These are phyloP conservation scores for Pteria penguin DNA, from an alignment of 2,888 invertebrate genomes.

Conservation along the genomic window DNA sequence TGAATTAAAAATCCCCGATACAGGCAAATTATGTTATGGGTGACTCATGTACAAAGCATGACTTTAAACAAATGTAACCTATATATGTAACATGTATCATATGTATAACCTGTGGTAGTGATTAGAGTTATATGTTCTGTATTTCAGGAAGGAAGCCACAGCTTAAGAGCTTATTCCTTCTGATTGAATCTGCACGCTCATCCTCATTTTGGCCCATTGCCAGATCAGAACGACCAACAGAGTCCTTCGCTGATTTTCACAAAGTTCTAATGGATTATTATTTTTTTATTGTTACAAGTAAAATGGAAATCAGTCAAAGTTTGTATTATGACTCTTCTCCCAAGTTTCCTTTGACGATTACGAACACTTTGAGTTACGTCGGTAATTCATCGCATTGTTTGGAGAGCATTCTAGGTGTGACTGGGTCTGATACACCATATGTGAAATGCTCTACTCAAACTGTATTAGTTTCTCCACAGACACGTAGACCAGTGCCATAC, in stretches of 20 bases:
- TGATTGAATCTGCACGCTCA: conserved; percentile 35
- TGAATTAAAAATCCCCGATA: too few relatives aligned
- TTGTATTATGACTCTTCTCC: conserved; percentile 24
- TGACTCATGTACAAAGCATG: too few relatives aligned
- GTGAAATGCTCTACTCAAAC: conserved; percentile 36
- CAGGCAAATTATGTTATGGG: too few relatives aligned
- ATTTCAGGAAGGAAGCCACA: conserved; percentile 21
- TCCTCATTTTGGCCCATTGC: conserved; percentile 25
- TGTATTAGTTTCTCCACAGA: conserved; percentile 29
- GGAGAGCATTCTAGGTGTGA: conserved; percentile 16
- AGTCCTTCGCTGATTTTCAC: conserved; percentile 29
- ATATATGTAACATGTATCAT: too few relatives aligned
- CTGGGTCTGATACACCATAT: not conserved
- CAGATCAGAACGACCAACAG: not conserved
- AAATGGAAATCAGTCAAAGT: conserved; percentile 8
- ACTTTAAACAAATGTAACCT: too few relatives aligned
- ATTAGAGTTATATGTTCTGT: too few relatives aligned
- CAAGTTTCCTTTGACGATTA: conserved; percentile 32
- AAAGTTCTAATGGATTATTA: conserved; percentile 12
- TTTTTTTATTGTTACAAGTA: conserved; percentile 32
- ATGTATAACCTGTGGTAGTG: too few relatives aligned
- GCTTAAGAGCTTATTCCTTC: conserved; percentile 18
- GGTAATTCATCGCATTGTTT: conserved; percentile 29
- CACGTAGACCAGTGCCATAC: conserved; percentile 23
- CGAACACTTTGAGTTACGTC: conserved; percentile 17